Base-by-base conservation (phyloP, 2,888 invertebrate species). In the Hipparchia sbordonii region DNA sequence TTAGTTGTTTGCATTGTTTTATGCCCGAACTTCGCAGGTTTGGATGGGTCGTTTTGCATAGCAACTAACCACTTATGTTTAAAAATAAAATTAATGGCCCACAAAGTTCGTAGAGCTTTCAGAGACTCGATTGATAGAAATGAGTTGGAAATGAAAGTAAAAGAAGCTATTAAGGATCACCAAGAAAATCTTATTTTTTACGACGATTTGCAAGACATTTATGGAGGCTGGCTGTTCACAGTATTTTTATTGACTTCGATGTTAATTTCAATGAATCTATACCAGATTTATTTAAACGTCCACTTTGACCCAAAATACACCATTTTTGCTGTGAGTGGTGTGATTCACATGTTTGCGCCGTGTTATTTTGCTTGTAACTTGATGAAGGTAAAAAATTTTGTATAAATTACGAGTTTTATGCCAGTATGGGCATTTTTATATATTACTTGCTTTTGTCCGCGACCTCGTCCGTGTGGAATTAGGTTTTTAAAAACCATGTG, bases 41-140 rank as follows among this genome's bases (percentile, higher is more conserved):
- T 90, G 10, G 91, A 90, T 56, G 89, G 89, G 0, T 89, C 88
- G 0, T 90, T 89, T 72, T 89, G 90, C 71, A 89, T 91, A 67
- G 86, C 87, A 0, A 87, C 85, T 0, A 87, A 85, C 0, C 89
- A 91, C 76, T 78, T 90, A 48, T 80, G 86, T 6, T 77, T 91
- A 1, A 91, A 91, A 75, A 72, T 91, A 12, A 89, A 90, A 77
- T 72, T 91, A 60, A 77, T 90, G 73, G 74, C 81, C 0, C 82
- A 83, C 59, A 88, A 87, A 74, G 78, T 89, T 48, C 54, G 80
- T 0, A 84, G 76, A 65, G 85, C 87, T 0, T 90, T 89, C 73
- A 75, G 78, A 54, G 76, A 82, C 61, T 79, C 88, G 0, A 81
- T 76, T 23, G 80, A 78, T 56, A 74, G 72, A 45, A 66, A 66